Base-by-base conservation (phyloP, 92 coral and sea anemone species). In the Paragorgia papillata region DNA sequence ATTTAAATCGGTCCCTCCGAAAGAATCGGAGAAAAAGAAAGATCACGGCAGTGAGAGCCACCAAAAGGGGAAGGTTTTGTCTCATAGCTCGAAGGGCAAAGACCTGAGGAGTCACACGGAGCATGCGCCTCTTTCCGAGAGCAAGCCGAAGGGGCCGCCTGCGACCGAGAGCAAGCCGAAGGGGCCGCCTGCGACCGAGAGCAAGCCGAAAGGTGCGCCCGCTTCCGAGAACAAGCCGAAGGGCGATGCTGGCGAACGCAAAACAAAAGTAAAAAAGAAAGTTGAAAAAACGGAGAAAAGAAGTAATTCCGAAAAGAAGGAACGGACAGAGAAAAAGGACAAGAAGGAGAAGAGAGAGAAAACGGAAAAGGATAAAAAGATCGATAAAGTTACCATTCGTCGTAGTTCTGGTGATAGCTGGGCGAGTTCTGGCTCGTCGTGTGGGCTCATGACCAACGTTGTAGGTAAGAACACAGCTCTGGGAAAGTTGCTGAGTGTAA, bases 371-470 rank as follows among this genome's bases (percentile, higher is more conserved):
- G 89, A 91, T 7, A 88, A 80, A 39, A 87, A 59, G 33, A 46
- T 91, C 10, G 95, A 88, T 20, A 95, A 91, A 82, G 82, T 95
- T 27, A 91, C 91, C 39, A 85, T 95, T 69, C 90, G 99, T 3
- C 79, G 97, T 13, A 83, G 92, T 57, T 95, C 99, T 19, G 93
- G 91, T 21, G 99, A 95, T 35, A 95, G 99, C 37, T 91, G 99
- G 97, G 85, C 97, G 27, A 91, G 92, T 22, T 86, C 99, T 46
- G 69, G 88, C 56, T 75, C 88, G 51, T 83, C 89, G 49, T 64
- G 62, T 25, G 83, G 83, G 15, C 85, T 84, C 7, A 63, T 58
- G 51, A n/a, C 79, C 28, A 57, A 66, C 3, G 70, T 61, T 26
- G 53, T 71, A 4, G 78, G 50, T 29, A 94, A 89, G 63, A 95